These are phyloP conservation scores for Alligator sinensis DNA, from an alignment of 2,113 vertebrate genomes.

Conservation along the genomic window DNA sequence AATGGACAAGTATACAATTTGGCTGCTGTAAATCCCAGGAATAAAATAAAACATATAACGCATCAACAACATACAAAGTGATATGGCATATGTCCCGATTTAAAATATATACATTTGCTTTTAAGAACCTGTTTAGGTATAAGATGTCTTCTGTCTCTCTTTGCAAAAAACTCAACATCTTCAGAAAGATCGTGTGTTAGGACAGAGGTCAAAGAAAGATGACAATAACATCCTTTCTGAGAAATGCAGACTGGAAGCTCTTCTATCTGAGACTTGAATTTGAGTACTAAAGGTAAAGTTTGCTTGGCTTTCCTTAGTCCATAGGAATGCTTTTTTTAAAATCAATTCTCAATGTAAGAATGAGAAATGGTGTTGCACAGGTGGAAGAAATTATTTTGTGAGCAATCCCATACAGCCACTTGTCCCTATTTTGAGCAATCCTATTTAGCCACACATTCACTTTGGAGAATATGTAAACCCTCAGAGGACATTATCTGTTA, in stretches of 20 bases:
- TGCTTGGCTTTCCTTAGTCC: not conserved
- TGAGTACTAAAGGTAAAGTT: not conserved
- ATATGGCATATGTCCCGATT: not conserved
- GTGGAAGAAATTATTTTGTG: too few relatives aligned
- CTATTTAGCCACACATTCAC: too few relatives aligned
- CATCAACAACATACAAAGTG: not conserved
- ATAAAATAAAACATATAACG: not conserved
- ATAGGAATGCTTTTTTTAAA: not conserved
- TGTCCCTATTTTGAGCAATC: too few relatives aligned
- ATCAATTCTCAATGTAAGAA: not conserved
- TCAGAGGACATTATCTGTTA: too few relatives aligned
- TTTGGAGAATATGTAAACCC: too few relatives aligned
- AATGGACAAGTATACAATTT: not conserved
- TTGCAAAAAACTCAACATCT: not conserved
- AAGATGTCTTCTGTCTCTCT: not conserved
- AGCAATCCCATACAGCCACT: too few relatives aligned
- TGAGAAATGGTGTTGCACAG: not conserved
- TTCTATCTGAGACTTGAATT: not conserved
- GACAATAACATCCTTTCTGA: not conserved
- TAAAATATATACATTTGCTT: not conserved
- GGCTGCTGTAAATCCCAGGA: not conserved
- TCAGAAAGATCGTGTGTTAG: not conserved
- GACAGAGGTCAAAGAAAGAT: not conserved
- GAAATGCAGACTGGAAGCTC: not conserved
- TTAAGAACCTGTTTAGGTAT: not conserved